Percentiles rank a stretch among this genome's conserved stretches.
phyloP scores from a whole-genome alignment of 2,888 invertebrate species.

The Sphecodes monilicornis region DNA sequence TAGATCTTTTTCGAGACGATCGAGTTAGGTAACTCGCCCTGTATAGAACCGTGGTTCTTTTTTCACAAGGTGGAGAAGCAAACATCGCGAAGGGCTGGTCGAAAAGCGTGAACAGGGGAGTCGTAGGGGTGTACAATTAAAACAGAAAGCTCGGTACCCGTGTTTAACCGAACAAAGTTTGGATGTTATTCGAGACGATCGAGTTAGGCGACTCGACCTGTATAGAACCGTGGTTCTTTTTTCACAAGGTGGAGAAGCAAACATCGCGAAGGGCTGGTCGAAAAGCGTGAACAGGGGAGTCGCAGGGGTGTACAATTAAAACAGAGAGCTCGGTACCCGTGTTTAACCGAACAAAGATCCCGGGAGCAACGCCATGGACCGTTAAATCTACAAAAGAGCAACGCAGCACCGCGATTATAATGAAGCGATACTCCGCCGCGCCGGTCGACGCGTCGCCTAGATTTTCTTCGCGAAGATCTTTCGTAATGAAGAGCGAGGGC shows the following conservation, averaged over 20 bases:
- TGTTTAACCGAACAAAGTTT: slow-evolving; percentile 6
- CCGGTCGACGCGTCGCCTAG: slow-evolving; percentile 18
- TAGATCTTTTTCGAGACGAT: no score
- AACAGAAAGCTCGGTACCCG: not conserved
- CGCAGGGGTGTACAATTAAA: not conserved
- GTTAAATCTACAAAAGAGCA: slow-evolving; percentile 24
- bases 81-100: not conserved
- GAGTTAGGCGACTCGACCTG: no score
- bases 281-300: not conserved
- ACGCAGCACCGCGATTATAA: not conserved
- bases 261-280: not conserved
- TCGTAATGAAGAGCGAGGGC: not conserved
- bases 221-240: not conserved
- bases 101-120: not conserved
- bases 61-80: not conserved
- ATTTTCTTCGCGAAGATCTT: not conserved
- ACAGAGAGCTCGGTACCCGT: not conserved
- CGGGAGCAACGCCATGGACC: not conserved
- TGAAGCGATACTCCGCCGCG: slow-evolving; percentile 5
- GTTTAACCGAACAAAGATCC: slow-evolving; percentile 15
- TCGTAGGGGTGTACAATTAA: not conserved
- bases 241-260: not conserved
- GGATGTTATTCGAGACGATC: no score
- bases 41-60: not conserved
- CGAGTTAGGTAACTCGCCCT: no score